A percentile compares a stretch with the other conserved stretches of the same genome.
Conservation (phyloP, 2,113 vertebrate species). For the Rutilus rutilus region DNA sequence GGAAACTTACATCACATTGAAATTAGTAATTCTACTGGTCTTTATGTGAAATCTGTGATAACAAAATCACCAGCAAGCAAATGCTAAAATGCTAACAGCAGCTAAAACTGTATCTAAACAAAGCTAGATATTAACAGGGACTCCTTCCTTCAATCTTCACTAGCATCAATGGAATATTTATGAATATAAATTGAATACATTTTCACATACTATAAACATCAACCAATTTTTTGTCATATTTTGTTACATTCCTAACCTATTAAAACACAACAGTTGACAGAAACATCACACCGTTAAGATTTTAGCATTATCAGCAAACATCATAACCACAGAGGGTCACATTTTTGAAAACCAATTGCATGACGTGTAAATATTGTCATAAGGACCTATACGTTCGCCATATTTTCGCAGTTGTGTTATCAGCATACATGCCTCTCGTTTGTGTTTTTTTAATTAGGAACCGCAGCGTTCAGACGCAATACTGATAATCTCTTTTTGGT, state of each 20-base stretch:
- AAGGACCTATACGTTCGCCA: neutral
- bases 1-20: no score
- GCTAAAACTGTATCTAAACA: neutral
- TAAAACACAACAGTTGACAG: neutral
- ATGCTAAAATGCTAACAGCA: neutral
- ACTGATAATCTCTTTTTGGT: constrained; percentile 77
- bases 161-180: neutral
- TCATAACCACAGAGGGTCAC: neutral
- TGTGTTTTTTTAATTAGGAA: constrained; percentile 76
- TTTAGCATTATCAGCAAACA: neutral
- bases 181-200: neutral
- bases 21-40: no score
- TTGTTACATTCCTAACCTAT: neutral
- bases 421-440: constrained; percentile 70
- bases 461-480: constrained; percentile 70
- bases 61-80: neutral
- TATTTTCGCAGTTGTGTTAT: constrained; percentile 52
- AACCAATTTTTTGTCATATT: neutral
- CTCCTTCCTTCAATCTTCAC: neutral
- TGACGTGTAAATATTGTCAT: constrained; percentile 18
- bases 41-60: neutral
- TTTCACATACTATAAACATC: neutral
- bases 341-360: neutral
- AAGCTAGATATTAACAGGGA: neutral
- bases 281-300: neutral